Evolutionary conservation across 2,888 invertebrate genomes (phyloP), one percentile per base, ranked within the genome.

Genomic region (Silvanus unidentatus): DNA sequence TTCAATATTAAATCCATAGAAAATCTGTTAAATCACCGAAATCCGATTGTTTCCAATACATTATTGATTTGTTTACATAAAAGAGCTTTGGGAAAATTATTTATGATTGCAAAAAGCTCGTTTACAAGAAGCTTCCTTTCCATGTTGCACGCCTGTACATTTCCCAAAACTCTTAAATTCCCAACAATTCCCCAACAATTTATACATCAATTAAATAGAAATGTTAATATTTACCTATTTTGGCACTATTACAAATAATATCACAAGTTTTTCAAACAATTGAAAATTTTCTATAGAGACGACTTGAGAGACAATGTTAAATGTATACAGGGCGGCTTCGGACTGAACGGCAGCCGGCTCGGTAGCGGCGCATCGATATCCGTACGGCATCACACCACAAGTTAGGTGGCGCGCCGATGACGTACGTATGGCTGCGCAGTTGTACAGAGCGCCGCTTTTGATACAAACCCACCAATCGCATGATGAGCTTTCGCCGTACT

Each of bases 211-310:
- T 32, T 5, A n/a, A 8, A 32, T 5, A n/a, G 10, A 41, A 47
- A 39, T 37, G 38, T 45, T 35, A 28, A 53, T 59, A 61, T 53
- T 70, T 71, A 72, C 71, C 71, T 71, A 66, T 69, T 71, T 72
- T 72, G 71, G 72, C 71, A 71, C 71, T 70, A 68, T 69, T 65
- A 59, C 64, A 67, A 68, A 66, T 67, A 68, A 66, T 71, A 71
- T 71, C 72, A 72, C 70, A 72, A 72, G 55, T 64, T 63, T 59
- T 69, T 70, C 68, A 71, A 70, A 70, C 64, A 60, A 62, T 59
- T 59, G 52, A 54, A 54, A 58, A 57, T 62, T 65, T 62, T 61
- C 51, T 55, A 54, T 61, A 59, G 64, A 68, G 68, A 64, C 62
- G 61, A 68, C 62, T 58, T 63, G 56, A 5, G 14, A 60, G 62